phyloP scores from a whole-genome alignment of 2,797 vertebrate species.

The Fundulus diaphanus region DNA sequence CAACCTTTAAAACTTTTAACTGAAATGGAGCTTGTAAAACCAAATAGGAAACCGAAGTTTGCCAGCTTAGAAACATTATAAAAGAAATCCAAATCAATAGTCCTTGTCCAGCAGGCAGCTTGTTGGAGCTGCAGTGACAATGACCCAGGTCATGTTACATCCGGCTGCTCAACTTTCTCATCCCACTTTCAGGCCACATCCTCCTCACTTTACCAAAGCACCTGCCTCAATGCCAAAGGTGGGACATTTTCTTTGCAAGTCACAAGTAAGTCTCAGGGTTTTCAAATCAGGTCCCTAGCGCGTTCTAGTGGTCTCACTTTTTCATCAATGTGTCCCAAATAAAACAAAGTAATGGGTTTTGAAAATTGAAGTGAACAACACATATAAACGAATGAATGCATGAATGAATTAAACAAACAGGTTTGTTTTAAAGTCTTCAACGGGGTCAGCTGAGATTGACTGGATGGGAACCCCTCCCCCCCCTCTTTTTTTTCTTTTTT shows the following conservation, averaged over 20 bases:
- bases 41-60: background rate
- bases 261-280: background rate
- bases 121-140: constrained; percentile 20
- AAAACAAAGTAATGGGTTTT: background rate
- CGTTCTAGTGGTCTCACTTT: background rate
- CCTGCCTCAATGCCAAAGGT: background rate
- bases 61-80: constrained; percentile 4
- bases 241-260: background rate
- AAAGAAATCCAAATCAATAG: constrained; percentile 16
- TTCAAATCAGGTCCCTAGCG: background rate
- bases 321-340: background rate
- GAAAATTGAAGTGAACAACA: background rate
- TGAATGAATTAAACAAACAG: background rate
- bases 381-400: background rate
- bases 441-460: background rate
- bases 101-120: background rate
- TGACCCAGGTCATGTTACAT: constrained; percentile 55
- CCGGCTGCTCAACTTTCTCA: constrained; percentile 48
- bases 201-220: constrained; percentile 13
- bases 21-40: background rate
- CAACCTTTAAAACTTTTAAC: background rate
- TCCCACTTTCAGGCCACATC: constrained; percentile 27
- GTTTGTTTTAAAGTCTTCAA: background rate
- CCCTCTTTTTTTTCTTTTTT: too few relatives aligned
- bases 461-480: too few relatives aligned